These are phyloP conservation scores for Cotesia glomerata DNA, from an alignment of 1,140 invertebrate species.

Conservation along the genomic window DNA sequence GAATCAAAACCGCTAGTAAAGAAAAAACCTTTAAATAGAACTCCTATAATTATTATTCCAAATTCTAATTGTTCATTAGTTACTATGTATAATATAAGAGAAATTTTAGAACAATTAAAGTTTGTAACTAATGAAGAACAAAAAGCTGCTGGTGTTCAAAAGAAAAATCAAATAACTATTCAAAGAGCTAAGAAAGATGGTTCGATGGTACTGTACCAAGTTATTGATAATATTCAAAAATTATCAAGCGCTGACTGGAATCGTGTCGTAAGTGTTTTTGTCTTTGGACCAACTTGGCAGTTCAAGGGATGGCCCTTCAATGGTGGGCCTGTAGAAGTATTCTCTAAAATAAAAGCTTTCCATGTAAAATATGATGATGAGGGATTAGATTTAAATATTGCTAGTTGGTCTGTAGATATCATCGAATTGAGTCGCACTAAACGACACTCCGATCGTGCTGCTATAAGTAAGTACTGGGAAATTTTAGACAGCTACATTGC, in stretches of 20 bases:
- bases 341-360: constrained; percentile 96
- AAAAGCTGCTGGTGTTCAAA: constrained; percentile 78
- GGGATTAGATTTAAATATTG: constrained; percentile 91
- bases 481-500: constrained; percentile 91
- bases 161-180: constrained; percentile 94
- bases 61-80: constrained; percentile 94
- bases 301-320: constrained; percentile 99
- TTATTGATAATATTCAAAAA: constrained; percentile 95
- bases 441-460: constrained; percentile 94
- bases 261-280: constrained; percentile 97
- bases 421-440: constrained; percentile 91
- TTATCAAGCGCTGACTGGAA: constrained; percentile 95
- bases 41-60: constrained; percentile 99
- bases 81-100: constrained; percentile 97
- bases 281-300: constrained; percentile 99
- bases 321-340: constrained; percentile 97
- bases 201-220: constrained; percentile 85
- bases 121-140: constrained; percentile 80
- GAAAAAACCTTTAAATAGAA: constrained; percentile 84
- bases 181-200: constrained; percentile 79
- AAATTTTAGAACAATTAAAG: constrained; percentile 93
- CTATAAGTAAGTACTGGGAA: constrained; percentile 96
- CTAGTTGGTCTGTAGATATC: constrained; percentile 94
- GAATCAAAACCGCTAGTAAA: constrained; percentile 65
- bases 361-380: constrained; percentile 98